Base-by-base conservation (phyloP, 2,113 vertebrate species). In the Lepisosteus osseus region DNA sequence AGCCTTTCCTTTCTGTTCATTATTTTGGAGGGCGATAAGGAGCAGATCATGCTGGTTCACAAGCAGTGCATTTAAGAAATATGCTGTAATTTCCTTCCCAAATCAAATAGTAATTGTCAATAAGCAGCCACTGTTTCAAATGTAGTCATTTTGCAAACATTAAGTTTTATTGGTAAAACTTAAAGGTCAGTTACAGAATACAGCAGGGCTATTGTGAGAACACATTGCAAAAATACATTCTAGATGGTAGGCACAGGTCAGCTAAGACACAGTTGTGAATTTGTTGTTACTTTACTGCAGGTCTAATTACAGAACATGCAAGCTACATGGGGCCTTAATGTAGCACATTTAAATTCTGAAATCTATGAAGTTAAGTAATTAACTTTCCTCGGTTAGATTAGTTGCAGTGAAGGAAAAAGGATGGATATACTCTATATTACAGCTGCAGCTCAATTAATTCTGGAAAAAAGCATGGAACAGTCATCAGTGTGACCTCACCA, bases 381-480 rank as follows among this genome's bases (percentile, higher is more conserved):
- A 51, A 51, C 47, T 59, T 41, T 64, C 17, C 17, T 64, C 17
- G 62, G 5, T 64, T 29, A 40, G 8, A 64, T 64, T 64, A 64
- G 14, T 64, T 40, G 62, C 62, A 61, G 59, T 15, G 17, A 64
- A 64, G 17, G 41, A 64, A 64, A 15, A 42, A 8, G 17, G 17
- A 42, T 9, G 41, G 17, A 64, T 64, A 64, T 64, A 2, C 41
- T 29, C 40, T 42, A 64, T 42, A 64, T 15, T 42, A 64, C 13
- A 64, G 62, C 62, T 15, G 62, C 13, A 64, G 62, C 62, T 64
- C 62, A 64, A 64, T 64, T 64, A 64, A 64, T 64, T 17, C 62
- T 64, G 17, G 8, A 40, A 64, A 64, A n/a, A 4, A 29, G 17
- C n/a, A 64, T 40, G 62, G 15, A 17, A 42, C 40, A 64, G 62